Conservation (phyloP, 2,113 vertebrate species). For the Bettongia penicillata region DNA sequence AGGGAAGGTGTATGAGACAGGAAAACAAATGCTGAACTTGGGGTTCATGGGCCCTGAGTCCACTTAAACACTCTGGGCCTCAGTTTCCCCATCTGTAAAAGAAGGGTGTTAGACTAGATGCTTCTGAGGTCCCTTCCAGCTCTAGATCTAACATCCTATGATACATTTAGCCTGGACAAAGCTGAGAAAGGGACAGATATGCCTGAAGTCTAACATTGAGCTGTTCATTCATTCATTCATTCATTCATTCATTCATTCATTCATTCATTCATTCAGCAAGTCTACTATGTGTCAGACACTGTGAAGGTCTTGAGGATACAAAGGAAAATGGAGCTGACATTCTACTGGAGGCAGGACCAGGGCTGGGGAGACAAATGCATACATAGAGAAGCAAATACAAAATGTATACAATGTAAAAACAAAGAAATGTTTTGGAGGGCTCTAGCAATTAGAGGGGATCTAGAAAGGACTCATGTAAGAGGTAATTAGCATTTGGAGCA, state of each 20-base stretch:
- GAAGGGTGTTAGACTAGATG: background rate
- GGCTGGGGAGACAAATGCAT: rapidly evolving
- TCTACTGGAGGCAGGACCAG: background rate
- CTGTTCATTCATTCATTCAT: background rate
- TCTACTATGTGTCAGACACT: background rate
- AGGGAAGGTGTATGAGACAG: background rate
- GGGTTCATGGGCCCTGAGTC: background rate
- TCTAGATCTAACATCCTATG: background rate
- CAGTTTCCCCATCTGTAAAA: background rate
- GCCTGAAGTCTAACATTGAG: background rate
- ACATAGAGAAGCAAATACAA: background rate
- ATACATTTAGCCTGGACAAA: background rate
- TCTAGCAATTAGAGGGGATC: background rate
- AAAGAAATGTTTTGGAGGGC: background rate
- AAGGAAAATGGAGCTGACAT: background rate
- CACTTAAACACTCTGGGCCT: background rate
- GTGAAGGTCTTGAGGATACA: background rate
- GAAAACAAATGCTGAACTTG: too few species aligned
- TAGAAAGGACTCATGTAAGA: background rate
- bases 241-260: background rate
- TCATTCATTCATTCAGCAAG: background rate
- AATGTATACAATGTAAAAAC: background rate
- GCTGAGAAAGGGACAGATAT: background rate
- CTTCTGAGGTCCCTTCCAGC: background rate
- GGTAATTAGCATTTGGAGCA: background rate